These are phyloP conservation scores for Parelbella ahira DNA, from an alignment of 2,888 invertebrate species.

Conservation along the genomic window DNA sequence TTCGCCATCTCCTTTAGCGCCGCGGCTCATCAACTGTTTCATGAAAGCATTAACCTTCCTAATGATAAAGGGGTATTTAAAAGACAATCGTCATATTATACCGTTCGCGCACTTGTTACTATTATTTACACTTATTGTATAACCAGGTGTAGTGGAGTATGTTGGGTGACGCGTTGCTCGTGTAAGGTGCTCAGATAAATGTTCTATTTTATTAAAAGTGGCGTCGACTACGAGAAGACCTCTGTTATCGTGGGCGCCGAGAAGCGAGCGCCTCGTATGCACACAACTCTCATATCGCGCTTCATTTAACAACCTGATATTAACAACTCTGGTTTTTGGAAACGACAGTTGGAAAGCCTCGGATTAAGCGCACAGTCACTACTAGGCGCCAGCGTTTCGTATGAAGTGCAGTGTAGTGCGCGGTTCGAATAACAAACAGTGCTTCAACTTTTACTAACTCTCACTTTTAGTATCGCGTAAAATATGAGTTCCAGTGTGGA, in stretches of 20 bases:
- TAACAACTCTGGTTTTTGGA: slow-evolving; percentile 71
- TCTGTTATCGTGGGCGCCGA: slow-evolving; percentile 67
- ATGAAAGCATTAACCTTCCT: too few relatives aligned
- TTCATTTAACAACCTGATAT: slow-evolving; percentile 64
- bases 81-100: too few relatives aligned
- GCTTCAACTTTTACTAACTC: slow-evolving; percentile 57
- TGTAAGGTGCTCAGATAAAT: too few relatives aligned
- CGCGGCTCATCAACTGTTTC: too few relatives aligned
- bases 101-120: too few relatives aligned
- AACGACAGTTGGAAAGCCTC: slow-evolving; percentile 58
- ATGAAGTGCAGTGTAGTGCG: slow-evolving; percentile 47
- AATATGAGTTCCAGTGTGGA: slow-evolving; percentile 58
- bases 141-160: too few relatives aligned
- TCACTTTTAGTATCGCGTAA: slow-evolving; percentile 46
- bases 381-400: slow-evolving; percentile 45
- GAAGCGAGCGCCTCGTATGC: slow-evolving; percentile 64
- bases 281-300: slow-evolving; percentile 59
- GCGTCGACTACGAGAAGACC: slow-evolving; percentile 45
- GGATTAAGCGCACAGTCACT: slow-evolving; percentile 59
- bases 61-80: too few relatives aligned
- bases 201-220: too few relatives aligned
- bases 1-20: too few relatives aligned
- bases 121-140: too few relatives aligned
- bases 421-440: slow-evolving; percentile 43
- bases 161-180: too few relatives aligned